These are phyloP conservation scores for Hippoglossus stenolepis DNA, from an alignment of 2,113 vertebrate species.

Conservation along the genomic window DNA sequence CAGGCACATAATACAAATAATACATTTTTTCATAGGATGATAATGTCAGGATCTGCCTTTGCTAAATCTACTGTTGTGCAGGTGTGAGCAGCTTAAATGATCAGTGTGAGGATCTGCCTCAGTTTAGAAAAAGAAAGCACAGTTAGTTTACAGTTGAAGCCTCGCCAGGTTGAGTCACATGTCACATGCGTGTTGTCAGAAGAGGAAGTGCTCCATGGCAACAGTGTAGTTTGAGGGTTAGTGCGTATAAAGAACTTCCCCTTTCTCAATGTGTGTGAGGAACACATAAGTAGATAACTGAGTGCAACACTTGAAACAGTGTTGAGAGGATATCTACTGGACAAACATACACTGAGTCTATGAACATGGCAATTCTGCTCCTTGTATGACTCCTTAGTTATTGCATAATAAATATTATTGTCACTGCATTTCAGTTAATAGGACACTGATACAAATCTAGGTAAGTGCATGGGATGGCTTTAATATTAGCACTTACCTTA, in stretches of 20 bases:
- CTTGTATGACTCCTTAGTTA: not conserved
- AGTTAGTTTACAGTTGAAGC: conserved; percentile 10
- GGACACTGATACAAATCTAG: not conserved
- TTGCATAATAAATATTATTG: not conserved
- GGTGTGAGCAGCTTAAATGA: too few species aligned
- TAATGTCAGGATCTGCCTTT: too few species aligned
- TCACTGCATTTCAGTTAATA: not conserved
- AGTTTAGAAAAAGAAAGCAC: not conserved
- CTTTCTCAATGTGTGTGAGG: conserved; percentile 65
- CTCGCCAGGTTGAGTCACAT: conserved; percentile 49
- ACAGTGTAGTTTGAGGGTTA: conserved; percentile 63
- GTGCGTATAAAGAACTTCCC: conserved; percentile 67
- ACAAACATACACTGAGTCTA: conserved; percentile 7
- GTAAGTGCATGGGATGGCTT: not conserved
- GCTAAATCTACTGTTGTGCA: too few species aligned
- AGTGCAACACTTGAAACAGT: conserved; percentile 23
- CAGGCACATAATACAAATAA: too few species aligned
- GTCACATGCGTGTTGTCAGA: conserved; percentile 64
- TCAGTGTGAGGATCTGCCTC: not conserved
- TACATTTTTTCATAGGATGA: too few species aligned
- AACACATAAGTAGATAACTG: conserved; percentile 37
- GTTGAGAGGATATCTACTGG: conserved; percentile 3
- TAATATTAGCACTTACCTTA: not conserved
- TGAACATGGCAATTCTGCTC: not conserved
- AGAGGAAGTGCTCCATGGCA: conserved; percentile 76